Percentiles rank a stretch among this genome's conserved stretches.
These are phyloP conservation scores for Stichopus horrens DNA, from an alignment of 53 echinoderm and acorn worm species.

Conservation along the genomic window DNA sequence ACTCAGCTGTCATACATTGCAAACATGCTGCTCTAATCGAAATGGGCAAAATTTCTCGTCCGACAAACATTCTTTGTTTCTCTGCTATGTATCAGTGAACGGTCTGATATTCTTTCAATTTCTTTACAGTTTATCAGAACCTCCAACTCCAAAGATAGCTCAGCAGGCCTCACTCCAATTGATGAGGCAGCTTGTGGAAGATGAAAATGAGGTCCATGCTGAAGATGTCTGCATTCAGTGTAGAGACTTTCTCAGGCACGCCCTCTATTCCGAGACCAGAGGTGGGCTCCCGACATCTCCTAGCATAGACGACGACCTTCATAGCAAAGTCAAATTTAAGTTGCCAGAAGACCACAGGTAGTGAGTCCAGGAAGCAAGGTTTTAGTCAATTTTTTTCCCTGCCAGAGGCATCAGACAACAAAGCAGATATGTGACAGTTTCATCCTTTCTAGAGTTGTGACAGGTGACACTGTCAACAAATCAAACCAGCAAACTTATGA, in stretches of 20 bases:
- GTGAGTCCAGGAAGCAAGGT: not conserved
- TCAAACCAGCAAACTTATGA: too few relatives aligned
- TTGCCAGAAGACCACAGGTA: conserved; percentile 31
- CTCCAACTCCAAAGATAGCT: conserved; percentile 66
- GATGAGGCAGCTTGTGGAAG: conserved; percentile 49
- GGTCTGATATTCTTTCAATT: not conserved
- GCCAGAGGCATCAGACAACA: too few relatives aligned
- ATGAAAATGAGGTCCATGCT: conserved; percentile 16
- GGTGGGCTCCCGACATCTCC: conserved; percentile 36
- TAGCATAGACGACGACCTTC: conserved; percentile 28
- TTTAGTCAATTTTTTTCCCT: too few relatives aligned
- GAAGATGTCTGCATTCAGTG: conserved; percentile 90
- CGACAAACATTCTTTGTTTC: too few relatives aligned
- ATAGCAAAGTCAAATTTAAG: conserved; percentile 25
- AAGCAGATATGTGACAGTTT: too few relatives aligned
- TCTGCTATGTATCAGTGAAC: not conserved
- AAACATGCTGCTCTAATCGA: too few relatives aligned
- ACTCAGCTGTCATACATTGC: too few relatives aligned
- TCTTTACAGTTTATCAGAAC: conserved; percentile 73
- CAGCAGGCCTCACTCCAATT: conserved; percentile 47
- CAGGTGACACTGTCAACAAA: too few relatives aligned
- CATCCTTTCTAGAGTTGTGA: too few relatives aligned
- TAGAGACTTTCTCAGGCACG: conserved; percentile 74
- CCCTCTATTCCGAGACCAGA: conserved; percentile 46
- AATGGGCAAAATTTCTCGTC: too few relatives aligned